Percentiles rank a stretch among this genome's conserved stretches.
Evolutionary conservation across 1,140 invertebrate species (phyloP).

Genomic region (Aphaenogaster floridana): DNA sequence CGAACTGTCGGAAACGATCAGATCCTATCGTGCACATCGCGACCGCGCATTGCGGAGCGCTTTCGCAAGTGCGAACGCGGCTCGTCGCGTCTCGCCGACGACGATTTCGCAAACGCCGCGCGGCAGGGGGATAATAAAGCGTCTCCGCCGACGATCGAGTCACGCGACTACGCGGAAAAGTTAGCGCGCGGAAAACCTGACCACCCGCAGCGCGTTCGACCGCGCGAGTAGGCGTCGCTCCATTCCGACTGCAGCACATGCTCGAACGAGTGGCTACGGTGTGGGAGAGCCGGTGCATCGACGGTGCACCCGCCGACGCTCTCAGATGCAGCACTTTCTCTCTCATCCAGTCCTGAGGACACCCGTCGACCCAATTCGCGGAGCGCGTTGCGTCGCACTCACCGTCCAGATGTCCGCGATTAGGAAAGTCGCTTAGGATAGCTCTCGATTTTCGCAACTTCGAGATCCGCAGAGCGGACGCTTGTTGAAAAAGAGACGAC

Average conservation of each 20-base stretch:
- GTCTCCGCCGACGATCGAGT: constrained; percentile 40
- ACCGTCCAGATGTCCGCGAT: constrained; percentile 59
- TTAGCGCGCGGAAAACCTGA: constrained; percentile 68
- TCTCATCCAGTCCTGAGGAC: constrained; percentile 80
- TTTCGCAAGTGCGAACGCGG: constrained; percentile 27
- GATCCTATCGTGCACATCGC: neutral
- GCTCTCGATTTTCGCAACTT: constrained; percentile 31
- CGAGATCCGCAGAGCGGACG: neutral
- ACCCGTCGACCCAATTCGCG: constrained; percentile 81
- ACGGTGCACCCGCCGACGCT: constrained; percentile 45
- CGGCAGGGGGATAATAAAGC: constrained; percentile 28
- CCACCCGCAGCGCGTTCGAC: constrained; percentile 67
- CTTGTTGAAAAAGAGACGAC: neutral
- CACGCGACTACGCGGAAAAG: constrained; percentile 55
- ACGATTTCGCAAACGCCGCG: constrained; percentile 37
- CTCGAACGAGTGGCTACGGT: constrained; percentile 50
- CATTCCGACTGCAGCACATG: constrained; percentile 34
- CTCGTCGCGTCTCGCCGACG: neutral
- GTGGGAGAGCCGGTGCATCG: constrained; percentile 78
- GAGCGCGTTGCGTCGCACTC: constrained; percentile 57
- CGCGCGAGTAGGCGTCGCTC: constrained; percentile 76
- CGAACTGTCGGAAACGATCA: constrained; percentile 11
- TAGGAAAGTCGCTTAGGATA: constrained; percentile 46
- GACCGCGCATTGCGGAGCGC: neutral
- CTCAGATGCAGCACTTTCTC: constrained; percentile 81